Conservation (phyloP, 2,888 invertebrate genomes). For the Trilocha varians region DNA sequence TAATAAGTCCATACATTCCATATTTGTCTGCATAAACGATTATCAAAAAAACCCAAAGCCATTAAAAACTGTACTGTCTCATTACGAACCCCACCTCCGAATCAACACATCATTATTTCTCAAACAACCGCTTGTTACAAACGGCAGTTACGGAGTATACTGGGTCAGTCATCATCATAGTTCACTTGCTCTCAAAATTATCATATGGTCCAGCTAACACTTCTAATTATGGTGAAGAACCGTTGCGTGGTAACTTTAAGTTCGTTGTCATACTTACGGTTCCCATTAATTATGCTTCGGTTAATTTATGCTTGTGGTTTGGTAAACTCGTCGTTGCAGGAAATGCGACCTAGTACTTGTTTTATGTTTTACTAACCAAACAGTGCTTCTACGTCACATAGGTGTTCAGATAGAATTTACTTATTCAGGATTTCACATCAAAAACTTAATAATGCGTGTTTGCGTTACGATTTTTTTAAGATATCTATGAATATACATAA, state of each 20-base stretch:
- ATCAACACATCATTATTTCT: neutral
- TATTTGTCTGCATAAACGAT: no score
- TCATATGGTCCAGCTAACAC: slow-evolving; percentile 15
- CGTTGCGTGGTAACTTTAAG: slow-evolving; percentile 28
- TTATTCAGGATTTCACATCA: no score
- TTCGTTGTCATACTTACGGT: slow-evolving; percentile 34
- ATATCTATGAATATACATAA: no score
- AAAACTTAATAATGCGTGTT: no score
- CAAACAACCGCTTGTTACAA: neutral
- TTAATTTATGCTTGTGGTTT: neutral
- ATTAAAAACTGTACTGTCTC: neutral
- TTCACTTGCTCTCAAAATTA: slow-evolving; percentile 8
- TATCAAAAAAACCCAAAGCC: no score
- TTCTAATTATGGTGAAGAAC: slow-evolving; percentile 34
- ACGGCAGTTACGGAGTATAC: neutral
- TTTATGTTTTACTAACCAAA: no score
- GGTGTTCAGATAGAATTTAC: no score
- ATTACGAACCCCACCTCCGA: neutral
- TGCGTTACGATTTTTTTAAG: no score
- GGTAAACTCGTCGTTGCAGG: neutral
- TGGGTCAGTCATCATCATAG: slow-evolving; percentile 6
- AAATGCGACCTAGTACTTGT: neutral
- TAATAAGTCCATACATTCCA: no score
- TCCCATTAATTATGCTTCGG: slow-evolving; percentile 23
- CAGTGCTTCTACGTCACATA: no score